A percentile compares a stretch with the other conserved stretches of the same genome.
Evolutionary conservation across 1,140 invertebrate species (phyloP).

Genomic region (Colletes latitarsis): DNA sequence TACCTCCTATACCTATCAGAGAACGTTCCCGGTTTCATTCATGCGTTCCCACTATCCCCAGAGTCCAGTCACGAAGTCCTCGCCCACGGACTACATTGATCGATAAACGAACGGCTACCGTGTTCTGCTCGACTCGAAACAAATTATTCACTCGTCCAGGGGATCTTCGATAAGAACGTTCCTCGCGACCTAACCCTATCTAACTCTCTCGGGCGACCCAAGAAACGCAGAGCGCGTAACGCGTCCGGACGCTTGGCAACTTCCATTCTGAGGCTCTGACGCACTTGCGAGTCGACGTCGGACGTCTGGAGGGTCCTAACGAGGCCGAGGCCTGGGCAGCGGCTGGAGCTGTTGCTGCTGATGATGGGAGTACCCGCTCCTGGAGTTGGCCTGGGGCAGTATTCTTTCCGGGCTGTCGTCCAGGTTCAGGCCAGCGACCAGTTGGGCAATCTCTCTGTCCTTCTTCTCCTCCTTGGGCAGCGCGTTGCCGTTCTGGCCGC

Average conservation of each 20-base stretch:
- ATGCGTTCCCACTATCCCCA: no score
- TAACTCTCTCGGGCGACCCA: no score
- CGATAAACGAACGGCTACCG: no score
- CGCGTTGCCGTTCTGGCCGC: slow-evolving; percentile 73
- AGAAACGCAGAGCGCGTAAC: not conserved
- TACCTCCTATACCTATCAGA: no score
- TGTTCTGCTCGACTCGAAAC: no score
- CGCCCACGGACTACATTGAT: no score
- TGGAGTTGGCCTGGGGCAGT: slow-evolving; percentile 82
- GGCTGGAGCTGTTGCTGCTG: slow-evolving; percentile 72
- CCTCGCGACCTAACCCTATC: not conserved
- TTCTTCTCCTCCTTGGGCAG: slow-evolving; percentile 89
- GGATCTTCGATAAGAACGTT: no score
- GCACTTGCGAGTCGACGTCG: not conserved
- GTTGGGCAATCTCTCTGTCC: slow-evolving; percentile 94
- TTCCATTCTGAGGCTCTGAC: not conserved
- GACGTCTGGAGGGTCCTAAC: slow-evolving; percentile 56
- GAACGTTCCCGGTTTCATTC: no score
- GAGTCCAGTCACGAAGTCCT: no score
- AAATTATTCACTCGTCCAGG: no score
- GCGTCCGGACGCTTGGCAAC: not conserved
- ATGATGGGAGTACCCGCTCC: slow-evolving; percentile 77
- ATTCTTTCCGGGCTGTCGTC: slow-evolving; percentile 88
- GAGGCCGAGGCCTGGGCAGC: slow-evolving; percentile 77
- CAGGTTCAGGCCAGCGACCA: slow-evolving; percentile 92